Base-by-base conservation (phyloP, 2,113 vertebrate species). In the Ondatra zibethicus region DNA sequence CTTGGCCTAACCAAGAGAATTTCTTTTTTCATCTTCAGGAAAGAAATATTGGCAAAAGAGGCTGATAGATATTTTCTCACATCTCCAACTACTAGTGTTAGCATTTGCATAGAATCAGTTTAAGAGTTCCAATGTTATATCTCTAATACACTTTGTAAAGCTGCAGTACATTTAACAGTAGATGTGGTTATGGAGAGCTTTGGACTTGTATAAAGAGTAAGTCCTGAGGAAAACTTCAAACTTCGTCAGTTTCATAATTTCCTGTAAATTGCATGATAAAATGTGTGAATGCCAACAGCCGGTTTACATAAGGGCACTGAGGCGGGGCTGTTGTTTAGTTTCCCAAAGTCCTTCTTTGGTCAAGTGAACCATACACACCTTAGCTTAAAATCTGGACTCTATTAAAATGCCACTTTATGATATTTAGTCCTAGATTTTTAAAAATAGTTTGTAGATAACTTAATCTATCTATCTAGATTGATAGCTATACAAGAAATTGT, bases 71-170 rank as follows among this genome's bases (percentile, higher is more conserved):
- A 33, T 36, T 45, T 95, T 63, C 13, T 17, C 29, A 93, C 23
- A 66, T 21, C 5, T 61, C 10, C 39, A 93, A 70, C 11, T 63
- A 84, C 19, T 5, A 5, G 9, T 6, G 39, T 33, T 84, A 72
- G 78, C 42, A 84, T 75, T 89, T 33, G 77, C 50, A 91, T 81
- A 14, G 8, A 97, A 63, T 95, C 33, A 47, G 29, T 93, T 63
- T 78, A 39, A 61, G 4, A 75, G 75, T 93, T 68, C 31, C 63
- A 87, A 7, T 50, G 63, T 68, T 68, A 23, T 7, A 21, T 66
- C 39, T 45, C 16, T 12, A 86, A 6, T 33, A 12, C 17, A 66
- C 7, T 11, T 33, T 13, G 2, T 66, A 33, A 29, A 47, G 81
- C 23, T 63, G 11, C 7, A 31, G n/a, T 45, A 2, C 58, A 36